phyloP scores from a whole-genome alignment of 2,113 vertebrate species.

The Cebidichthys violaceus region DNA sequence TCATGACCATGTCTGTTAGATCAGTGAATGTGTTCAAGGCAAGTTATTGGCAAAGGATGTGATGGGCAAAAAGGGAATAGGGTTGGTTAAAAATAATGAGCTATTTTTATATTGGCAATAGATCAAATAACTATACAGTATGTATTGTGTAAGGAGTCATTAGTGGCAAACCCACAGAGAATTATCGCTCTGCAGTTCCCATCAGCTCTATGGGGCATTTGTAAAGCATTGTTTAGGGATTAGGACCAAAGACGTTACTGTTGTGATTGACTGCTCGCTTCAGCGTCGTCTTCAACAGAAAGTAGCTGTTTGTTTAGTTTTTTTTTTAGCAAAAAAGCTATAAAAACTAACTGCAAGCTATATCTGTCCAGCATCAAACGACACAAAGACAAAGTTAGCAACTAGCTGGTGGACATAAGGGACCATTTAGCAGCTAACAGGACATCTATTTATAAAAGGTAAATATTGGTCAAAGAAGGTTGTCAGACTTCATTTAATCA shows the following conservation, averaged over 20 bases:
- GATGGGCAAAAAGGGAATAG: no score
- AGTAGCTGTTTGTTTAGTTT: no score
- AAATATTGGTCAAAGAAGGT: background rate
- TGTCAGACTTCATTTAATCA: background rate
- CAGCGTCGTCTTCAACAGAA: background rate
- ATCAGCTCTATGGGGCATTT: background rate
- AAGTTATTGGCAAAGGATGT: no score
- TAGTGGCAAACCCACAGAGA: background rate
- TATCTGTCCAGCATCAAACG: background rate
- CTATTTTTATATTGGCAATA: background rate
- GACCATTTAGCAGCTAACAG: background rate
- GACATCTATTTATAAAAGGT: background rate
- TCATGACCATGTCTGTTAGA: background rate
- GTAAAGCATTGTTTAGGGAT: no score
- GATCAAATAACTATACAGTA: background rate
- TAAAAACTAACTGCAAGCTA: background rate
- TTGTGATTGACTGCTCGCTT: background rate
- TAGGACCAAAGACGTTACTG: background rate
- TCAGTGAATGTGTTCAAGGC: no score
- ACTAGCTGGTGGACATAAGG: background rate
- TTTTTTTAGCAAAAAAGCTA: background rate
- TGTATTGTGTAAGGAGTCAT: background rate
- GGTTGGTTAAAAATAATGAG: conserved; percentile 45
- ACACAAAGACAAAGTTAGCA: background rate
- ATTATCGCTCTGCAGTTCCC: background rate